Evolutionary conservation across 2,113 vertebrate species (phyloP).

Genomic region (Paratilapia polleni): DNA sequence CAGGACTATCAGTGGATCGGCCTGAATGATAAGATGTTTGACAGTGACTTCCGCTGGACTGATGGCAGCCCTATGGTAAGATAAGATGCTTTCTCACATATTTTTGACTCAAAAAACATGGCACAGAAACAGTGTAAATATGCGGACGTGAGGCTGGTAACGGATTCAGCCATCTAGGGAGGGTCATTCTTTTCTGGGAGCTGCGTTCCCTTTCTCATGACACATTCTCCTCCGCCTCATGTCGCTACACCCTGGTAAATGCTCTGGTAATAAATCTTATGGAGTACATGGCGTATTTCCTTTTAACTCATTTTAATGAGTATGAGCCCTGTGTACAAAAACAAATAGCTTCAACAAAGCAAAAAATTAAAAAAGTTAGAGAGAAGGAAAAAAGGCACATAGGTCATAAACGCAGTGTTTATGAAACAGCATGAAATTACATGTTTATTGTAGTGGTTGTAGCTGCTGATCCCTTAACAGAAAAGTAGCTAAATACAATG

Average conservation of each 20-base stretch:
- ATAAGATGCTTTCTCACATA: conserved; percentile 44
- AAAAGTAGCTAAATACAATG: conserved; percentile 71
- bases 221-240: conserved; percentile 16
- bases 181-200: conserved; percentile 27
- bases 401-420: background rate
- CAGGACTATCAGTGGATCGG: conserved; percentile 99
- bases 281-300: background rate
- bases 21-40: conserved; percentile 98
- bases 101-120: conserved; percentile 60
- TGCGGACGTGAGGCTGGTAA: conserved; percentile 46
- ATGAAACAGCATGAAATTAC: conserved; percentile 13
- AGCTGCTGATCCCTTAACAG: conserved; percentile 54
- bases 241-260: conserved; percentile 19
- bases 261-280: conserved; percentile 26
- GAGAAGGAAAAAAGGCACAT: background rate
- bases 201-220: conserved; percentile 54
- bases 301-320: background rate
- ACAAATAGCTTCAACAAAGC: background rate
- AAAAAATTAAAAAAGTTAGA: background rate
- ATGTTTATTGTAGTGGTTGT: conserved; percentile 15
- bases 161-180: conserved; percentile 46
- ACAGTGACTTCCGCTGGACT: conserved; percentile 97
- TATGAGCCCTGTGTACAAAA: background rate
- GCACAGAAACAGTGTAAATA: conserved; percentile 59
- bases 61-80: conserved; percentile 93